phyloP scores from a whole-genome alignment of 2,888 invertebrate genomes.

The Stegophylla sp. region DNA sequence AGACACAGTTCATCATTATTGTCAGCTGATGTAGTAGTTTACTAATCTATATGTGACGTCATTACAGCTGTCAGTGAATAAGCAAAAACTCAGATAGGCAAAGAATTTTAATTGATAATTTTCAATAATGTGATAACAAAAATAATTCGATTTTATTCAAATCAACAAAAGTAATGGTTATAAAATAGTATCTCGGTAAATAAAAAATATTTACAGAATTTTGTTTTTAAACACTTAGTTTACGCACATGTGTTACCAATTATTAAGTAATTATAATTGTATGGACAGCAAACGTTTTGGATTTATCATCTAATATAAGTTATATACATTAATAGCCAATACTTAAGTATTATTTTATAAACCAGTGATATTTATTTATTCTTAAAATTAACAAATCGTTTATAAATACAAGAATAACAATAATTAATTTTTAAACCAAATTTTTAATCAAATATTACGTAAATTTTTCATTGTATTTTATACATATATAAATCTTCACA shows the following conservation, averaged over 20 bases:
- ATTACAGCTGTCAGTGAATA: constrained; percentile 17
- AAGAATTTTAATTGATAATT: constrained; percentile 34
- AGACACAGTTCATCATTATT: constrained; percentile 42
- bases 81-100: neutral
- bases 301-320: neutral
- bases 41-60: constrained; percentile 32
- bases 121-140: neutral
- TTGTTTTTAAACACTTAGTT: neutral
- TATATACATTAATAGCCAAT: neutral
- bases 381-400: too few species aligned
- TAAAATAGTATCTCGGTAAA: neutral
- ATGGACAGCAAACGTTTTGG: neutral
- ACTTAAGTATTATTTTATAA: too few species aligned
- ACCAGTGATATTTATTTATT: too few species aligned
- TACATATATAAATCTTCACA: too few species aligned
- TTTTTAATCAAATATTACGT: too few species aligned
- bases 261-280: neutral
- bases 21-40: constrained; percentile 43
- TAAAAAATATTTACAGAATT: neutral
- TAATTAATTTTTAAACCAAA: too few species aligned
- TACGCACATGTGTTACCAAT: neutral
- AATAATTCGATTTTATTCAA: neutral
- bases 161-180: neutral
- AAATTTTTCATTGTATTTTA: too few species aligned
- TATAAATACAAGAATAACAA: too few species aligned